phyloP scores from a whole-genome alignment of 1,140 invertebrate species.

The Carposina sasakii region DNA sequence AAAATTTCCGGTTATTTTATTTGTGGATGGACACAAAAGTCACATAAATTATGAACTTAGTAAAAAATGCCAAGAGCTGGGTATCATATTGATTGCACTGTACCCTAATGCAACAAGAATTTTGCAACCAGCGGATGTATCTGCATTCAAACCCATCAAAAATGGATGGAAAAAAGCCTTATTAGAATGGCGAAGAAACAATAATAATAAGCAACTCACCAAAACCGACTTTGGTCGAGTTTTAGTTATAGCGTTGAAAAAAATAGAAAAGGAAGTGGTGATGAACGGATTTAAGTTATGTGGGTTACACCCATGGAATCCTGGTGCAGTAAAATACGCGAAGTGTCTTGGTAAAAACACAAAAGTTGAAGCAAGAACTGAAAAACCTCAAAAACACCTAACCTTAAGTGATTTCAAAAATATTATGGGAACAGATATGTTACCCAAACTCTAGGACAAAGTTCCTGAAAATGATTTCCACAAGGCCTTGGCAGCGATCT shows the following conservation, averaged over 20 bases:
- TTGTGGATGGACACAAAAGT: conserved; percentile 41
- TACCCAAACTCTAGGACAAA: too few relatives aligned
- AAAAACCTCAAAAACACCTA: too few relatives aligned
- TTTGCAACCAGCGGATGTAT: conserved; percentile 34
- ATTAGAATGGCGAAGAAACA: background rate
- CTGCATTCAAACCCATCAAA: background rate
- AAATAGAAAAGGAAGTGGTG: background rate
- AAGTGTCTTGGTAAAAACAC: too few relatives aligned
- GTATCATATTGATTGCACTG: conserved; percentile 33
- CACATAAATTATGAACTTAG: conserved; percentile 29
- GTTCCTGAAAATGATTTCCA: too few relatives aligned
- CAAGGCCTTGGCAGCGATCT: too few relatives aligned
- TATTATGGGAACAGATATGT: too few relatives aligned
- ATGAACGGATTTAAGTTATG: background rate
- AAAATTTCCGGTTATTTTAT: conserved; percentile 35
- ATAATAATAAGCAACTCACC: background rate
- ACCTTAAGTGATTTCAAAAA: too few relatives aligned
- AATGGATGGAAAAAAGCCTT: background rate
- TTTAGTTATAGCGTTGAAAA: background rate
- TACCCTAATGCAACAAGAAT: conserved; percentile 41
- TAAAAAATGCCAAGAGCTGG: conserved; percentile 29
- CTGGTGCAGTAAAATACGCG: background rate
- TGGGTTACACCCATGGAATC: background rate
- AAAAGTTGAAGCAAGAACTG: too few relatives aligned
- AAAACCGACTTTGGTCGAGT: background rate